Evolutionary conservation across 1,140 invertebrate species (phyloP).

Genomic region (Condylostylus longicornis): DNA sequence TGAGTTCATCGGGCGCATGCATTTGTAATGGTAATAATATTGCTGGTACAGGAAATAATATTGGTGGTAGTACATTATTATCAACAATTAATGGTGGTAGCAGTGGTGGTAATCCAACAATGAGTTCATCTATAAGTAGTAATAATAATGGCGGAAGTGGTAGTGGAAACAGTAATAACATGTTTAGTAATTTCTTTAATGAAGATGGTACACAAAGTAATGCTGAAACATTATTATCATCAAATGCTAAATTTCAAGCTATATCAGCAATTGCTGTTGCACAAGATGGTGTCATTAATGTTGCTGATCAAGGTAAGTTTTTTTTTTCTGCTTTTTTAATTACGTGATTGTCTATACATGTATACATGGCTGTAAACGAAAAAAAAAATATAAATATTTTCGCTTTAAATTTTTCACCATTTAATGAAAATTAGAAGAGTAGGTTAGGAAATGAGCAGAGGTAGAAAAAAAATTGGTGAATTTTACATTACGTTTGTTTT

Average conservation of each 20-base stretch:
- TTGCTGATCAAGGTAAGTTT: constrained; percentile 75
- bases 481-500: no score
- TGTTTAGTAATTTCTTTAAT: constrained; percentile 33
- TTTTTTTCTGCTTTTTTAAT: constrained; percentile 4
- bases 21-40: no score
- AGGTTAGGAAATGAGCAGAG: no score
- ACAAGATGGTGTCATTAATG: constrained; percentile 82
- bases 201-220: constrained; percentile 54
- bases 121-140: not conserved
- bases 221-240: constrained; percentile 70
- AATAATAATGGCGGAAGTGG: constrained; percentile 10
- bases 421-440: no score
- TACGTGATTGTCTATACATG: no score
- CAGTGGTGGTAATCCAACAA: constrained; percentile 22
- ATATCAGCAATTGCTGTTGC: constrained; percentile 86
- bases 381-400: no score
- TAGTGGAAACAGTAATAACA: constrained; percentile 10
- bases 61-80: constrained; percentile 5
- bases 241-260: constrained; percentile 77
- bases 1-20: constrained; percentile 5
- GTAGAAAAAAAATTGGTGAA: no score
- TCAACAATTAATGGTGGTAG: constrained; percentile 20
- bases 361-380: no score
- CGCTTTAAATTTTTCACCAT: no score
- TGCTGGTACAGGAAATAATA: not conserved